Evolutionary conservation across 2,888 invertebrate genomes (phyloP), one percentile per base, ranked within the genome.

Genomic region (Epinotia bilunana): DNA sequence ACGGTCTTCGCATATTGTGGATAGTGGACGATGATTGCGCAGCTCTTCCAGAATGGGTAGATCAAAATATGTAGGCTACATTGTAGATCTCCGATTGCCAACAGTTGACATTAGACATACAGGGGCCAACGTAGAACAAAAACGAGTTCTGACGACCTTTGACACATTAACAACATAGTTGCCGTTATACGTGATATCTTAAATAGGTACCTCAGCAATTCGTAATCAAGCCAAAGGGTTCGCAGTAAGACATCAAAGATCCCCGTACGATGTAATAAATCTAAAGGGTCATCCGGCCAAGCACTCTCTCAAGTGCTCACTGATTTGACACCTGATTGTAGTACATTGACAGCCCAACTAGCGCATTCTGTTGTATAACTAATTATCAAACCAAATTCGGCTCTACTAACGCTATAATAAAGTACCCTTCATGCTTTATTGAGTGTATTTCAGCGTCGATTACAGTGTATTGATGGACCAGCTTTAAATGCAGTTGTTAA

Each of bases 301-400:
- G 73, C 73, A 72, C 55, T 28, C 71, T 58, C 69, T 75, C 71
- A 65, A 75, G 74, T 20, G 74, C 39, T 65, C 70, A 23, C 75
- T 75, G 75, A 75, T 72, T 75, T 75, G 75, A 75, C 75, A 75
- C 71, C 75, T 46, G 75, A 75, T 75, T 75, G 71, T 72, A 61
- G 20, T 60, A 60, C 64, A 61, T 28, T 71, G 74, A 75, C 63
- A 58, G 43, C 55, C 75, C 61, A 67, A 61, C 55, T 57, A 62
- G 16, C 0, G 18, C 16, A 33, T 28, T 18, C 46, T 2, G 18
- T 13, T 33, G 0, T 16, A 6, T 16, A 62, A 67, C 43, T 57
- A 13, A 62, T 46, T 6, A 23, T n/a, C 16, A 61, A 62, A 3
- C 55, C 0, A 67, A 28, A 46, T 33, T 6, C 13, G 28, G 18